Evolutionary conservation across 2,113 vertebrate species (phyloP).

Genomic region (Myrmecobius fasciatus): DNA sequence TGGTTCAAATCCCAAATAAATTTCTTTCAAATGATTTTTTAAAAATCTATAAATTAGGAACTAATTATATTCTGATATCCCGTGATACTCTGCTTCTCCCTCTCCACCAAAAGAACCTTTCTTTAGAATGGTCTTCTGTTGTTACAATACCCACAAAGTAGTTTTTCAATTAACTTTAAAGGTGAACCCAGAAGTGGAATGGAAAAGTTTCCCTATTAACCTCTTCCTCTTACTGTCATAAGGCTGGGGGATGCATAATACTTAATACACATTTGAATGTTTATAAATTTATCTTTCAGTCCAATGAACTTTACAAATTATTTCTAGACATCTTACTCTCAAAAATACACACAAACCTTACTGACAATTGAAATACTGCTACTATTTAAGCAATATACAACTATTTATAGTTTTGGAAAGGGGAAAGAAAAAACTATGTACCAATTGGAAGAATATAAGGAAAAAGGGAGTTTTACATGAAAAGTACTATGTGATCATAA

Average conservation of each 20-base stretch:
- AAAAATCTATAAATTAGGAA: background rate
- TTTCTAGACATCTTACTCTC: constrained; percentile 5
- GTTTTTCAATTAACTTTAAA: constrained; percentile 32
- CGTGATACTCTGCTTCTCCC: background rate
- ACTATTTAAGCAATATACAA: constrained; percentile 1
- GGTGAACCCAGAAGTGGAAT: background rate
- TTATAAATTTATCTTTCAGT: background rate
- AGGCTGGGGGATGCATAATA: background rate
- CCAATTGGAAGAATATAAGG: background rate
- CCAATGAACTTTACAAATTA: background rate
- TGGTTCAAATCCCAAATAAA: background rate
- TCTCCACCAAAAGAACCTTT: background rate
- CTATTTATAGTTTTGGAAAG: background rate
- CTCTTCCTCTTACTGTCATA: constrained; percentile 20
- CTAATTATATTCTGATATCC: background rate
- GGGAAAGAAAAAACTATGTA: background rate
- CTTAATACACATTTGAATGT: background rate
- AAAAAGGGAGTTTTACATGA: background rate
- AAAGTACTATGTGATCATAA: background rate
- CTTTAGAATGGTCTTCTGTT: background rate
- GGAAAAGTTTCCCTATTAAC: background rate
- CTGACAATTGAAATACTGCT: background rate
- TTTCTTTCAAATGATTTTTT: background rate
- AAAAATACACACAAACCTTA: constrained; percentile 25
- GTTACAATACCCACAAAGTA: constrained; percentile 30